These are phyloP conservation scores for Malthinus seriepunctatus DNA, from an alignment of 2,888 invertebrate genomes.

Conservation along the genomic window DNA sequence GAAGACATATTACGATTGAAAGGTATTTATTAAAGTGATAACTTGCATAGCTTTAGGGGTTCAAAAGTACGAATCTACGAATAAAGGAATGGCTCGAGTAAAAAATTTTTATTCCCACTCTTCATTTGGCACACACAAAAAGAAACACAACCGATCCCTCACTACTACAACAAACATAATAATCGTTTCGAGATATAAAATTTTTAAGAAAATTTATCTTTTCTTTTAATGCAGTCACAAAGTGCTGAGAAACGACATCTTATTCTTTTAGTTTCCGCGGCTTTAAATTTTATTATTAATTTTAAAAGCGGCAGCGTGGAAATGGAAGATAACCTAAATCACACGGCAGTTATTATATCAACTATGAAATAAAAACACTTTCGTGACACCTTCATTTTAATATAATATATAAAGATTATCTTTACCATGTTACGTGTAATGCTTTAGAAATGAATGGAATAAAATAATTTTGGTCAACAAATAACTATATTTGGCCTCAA, in stretches of 20 bases:
- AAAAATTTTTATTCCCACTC: constrained; percentile 1
- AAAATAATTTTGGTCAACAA: constrained; percentile 14
- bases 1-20: constrained; percentile 32
- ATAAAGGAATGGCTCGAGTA: neutral
- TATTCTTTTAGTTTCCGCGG: constrained; percentile 33
- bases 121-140: constrained; percentile 3
- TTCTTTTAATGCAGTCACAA: constrained; percentile 35
- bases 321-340: constrained; percentile 39
- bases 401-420: constrained; percentile 18
- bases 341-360: constrained; percentile 27
- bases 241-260: constrained; percentile 28
- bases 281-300: constrained; percentile 43
- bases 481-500: constrained; percentile 1
- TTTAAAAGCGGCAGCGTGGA: constrained; percentile 40
- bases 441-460: constrained; percentile 16
- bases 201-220: constrained; percentile 40
- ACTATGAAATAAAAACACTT: constrained; percentile 23
- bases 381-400: constrained; percentile 17
- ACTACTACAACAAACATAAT: constrained; percentile 30
- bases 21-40: constrained; percentile 36
- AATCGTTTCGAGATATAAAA: constrained; percentile 38
- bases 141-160: neutral
- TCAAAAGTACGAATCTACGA: constrained; percentile 7
- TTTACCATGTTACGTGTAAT: constrained; percentile 13
- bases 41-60: constrained; percentile 14